Percentiles rank a stretch among this genome's conserved stretches.
These are phyloP conservation scores for Spisula subtruncata DNA, from an alignment of 2,888 invertebrate species.

Conservation along the genomic window DNA sequence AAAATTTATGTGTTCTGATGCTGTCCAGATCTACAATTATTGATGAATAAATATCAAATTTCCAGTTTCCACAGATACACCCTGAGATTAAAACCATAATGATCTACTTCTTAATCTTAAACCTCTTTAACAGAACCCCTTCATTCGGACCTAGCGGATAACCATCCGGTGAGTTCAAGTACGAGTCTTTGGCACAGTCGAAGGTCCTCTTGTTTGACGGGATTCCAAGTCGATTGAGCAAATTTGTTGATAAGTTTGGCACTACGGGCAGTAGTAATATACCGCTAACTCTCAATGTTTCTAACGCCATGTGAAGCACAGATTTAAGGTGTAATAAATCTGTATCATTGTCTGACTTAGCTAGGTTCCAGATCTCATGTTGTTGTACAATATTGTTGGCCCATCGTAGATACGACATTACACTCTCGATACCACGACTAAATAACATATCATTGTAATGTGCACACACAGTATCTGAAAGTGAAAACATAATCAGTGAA, in stretches of 20 bases:
- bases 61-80: too few species aligned
- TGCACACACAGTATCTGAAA: conserved; percentile 89
- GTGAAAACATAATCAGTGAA: background rate
- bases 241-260: conserved; percentile 91
- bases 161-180: conserved; percentile 68
- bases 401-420: conserved; percentile 92
- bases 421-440: conserved; percentile 94
- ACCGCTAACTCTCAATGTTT: conserved; percentile 93
- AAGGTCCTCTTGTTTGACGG: conserved; percentile 73
- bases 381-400: conserved; percentile 96
- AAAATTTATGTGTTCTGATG: too few species aligned
- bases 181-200: conserved; percentile 62
- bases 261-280: conserved; percentile 95
- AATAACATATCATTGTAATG: conserved; percentile 93
- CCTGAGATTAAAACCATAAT: background rate
- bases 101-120: conserved; percentile 32
- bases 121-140: conserved; percentile 60
- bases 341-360: conserved; percentile 89
- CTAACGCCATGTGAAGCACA: conserved; percentile 94
- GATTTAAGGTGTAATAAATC: conserved; percentile 89
- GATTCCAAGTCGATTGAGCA: conserved; percentile 89
- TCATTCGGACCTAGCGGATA: conserved; percentile 62
- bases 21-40: too few species aligned
- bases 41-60: too few species aligned
- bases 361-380: conserved; percentile 95